These are phyloP conservation scores for Coracopsis vasa DNA, from an alignment of 2,113 vertebrate species.

Conservation along the genomic window DNA sequence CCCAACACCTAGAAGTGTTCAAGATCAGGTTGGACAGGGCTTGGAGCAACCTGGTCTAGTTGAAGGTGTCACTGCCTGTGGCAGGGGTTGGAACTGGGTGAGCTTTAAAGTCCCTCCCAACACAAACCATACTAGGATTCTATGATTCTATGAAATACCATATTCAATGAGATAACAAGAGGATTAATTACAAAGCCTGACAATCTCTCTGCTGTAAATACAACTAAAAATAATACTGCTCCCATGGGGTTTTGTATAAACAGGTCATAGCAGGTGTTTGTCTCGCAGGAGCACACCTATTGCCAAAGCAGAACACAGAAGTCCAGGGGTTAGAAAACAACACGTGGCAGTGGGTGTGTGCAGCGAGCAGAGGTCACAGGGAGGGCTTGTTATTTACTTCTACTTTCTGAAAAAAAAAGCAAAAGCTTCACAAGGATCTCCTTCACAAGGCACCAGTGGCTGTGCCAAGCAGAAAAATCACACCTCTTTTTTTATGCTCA, in stretches of 20 bases:
- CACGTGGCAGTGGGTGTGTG: fast-evolving
- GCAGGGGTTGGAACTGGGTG: too few relatives aligned
- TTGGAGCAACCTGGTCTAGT: neutral
- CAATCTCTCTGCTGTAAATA: neutral
- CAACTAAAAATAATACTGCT: neutral
- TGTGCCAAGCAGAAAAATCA: neutral
- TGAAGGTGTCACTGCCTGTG: neutral
- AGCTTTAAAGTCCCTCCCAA: neutral
- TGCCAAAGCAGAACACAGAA: neutral
- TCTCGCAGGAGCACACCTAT: neutral
- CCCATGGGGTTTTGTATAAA: neutral
- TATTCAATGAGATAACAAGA: neutral
- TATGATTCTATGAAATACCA: neutral
- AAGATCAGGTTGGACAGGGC: neutral
- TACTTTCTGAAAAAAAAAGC: neutral
- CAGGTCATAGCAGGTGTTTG: neutral
- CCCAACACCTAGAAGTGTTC: neutral
- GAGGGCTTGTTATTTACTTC: neutral
- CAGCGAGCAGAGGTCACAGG: neutral
- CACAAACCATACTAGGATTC: neutral
- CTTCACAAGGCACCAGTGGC: neutral
- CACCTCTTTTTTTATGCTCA: neutral
- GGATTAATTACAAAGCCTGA: neutral
- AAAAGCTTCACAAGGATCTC: neutral
- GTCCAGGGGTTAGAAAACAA: neutral